Percentiles rank a stretch among this genome's conserved stretches.
These are phyloP conservation scores for Eulimnadia texana DNA, from an alignment of 1,140 invertebrate species.

Conservation along the genomic window DNA sequence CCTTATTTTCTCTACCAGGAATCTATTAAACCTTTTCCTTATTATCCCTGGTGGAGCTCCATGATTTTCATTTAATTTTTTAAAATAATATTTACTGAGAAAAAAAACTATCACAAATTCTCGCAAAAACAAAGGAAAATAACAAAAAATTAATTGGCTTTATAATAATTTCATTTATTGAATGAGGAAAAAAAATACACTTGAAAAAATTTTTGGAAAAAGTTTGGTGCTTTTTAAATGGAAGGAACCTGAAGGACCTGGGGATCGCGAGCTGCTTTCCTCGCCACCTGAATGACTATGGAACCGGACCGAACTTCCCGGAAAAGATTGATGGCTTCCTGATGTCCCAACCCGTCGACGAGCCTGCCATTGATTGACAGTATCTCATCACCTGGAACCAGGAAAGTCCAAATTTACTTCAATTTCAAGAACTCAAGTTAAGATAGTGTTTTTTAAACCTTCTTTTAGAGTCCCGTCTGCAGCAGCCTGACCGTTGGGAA, in stretches of 20 bases:
- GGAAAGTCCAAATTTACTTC: background rate
- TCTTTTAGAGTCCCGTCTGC: conserved; percentile 33
- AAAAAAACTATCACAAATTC: too few relatives aligned
- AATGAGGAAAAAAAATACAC: too few relatives aligned
- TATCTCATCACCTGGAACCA: conserved; percentile 11
- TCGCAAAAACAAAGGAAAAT: too few relatives aligned
- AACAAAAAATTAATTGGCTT: too few relatives aligned
- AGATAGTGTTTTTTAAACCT: conserved; percentile 27
- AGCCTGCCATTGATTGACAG: conserved; percentile 9
- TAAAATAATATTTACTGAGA: too few relatives aligned
- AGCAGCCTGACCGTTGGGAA: conserved; percentile 35
- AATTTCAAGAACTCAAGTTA: background rate
- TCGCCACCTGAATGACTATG: conserved; percentile 9
- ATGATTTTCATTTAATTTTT: too few relatives aligned
- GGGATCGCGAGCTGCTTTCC: conserved; percentile 11
- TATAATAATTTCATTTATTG: too few relatives aligned
- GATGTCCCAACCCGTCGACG: conserved; percentile 9
- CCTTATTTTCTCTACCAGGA: too few relatives aligned
- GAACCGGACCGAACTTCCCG: conserved; percentile 4
- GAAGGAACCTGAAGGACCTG: background rate
- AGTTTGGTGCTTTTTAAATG: background rate
- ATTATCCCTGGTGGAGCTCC: too few relatives aligned
- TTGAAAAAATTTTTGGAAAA: too few relatives aligned
- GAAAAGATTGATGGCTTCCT: conserved; percentile 12
- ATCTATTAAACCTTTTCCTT: too few relatives aligned